These are phyloP conservation scores for Enteromius mattozi DNA, from an alignment of 2,797 vertebrate species.

Conservation along the genomic window DNA sequence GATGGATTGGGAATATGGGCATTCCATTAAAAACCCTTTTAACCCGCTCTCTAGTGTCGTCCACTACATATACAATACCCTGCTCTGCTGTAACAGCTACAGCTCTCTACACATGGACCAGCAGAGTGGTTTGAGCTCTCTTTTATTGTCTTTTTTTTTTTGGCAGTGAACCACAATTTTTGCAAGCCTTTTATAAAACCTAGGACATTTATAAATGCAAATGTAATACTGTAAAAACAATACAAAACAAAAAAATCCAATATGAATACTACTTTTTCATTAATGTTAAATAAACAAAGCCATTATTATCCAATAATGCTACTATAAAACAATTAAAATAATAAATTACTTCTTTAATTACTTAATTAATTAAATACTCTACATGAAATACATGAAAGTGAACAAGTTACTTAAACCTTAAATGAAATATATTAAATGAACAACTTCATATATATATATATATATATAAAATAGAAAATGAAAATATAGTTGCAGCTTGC, in stretches of 20 bases:
- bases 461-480: no score
- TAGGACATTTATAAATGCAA: not conserved
- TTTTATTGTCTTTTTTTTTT: not conserved
- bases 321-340: not conserved
- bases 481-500: no score
- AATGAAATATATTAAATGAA: no score
- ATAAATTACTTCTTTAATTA: no score
- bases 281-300: not conserved
- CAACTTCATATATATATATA: no score
- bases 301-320: not conserved
- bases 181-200: not conserved
- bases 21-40: slow-evolving; percentile 47
- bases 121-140: slow-evolving; percentile 20
- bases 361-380: no score
- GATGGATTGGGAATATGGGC: slow-evolving; percentile 34
- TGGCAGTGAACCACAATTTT: not conserved
- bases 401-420: no score
- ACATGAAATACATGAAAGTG: no score
- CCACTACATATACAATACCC: slow-evolving; percentile 22
- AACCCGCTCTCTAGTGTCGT: slow-evolving; percentile 31
- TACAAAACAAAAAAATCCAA: not conserved
- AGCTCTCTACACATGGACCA: slow-evolving; percentile 3
- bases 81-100: not conserved
- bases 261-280: not conserved
- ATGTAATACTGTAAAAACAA: not conserved